Base-by-base conservation (phyloP, 2,888 invertebrate genomes). In the Synergus laeviventris region DNA sequence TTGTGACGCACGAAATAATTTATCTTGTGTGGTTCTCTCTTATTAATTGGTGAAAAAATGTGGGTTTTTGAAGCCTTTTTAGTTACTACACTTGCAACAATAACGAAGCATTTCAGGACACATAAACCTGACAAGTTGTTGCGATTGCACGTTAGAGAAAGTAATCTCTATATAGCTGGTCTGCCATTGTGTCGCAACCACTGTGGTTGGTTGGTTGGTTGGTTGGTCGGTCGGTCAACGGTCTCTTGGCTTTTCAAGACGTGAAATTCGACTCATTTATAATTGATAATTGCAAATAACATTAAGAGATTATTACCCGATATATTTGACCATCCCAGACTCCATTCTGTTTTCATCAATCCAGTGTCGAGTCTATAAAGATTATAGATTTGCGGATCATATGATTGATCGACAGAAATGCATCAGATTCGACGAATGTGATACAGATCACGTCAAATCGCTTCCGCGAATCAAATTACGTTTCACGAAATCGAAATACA, bases 171-270 rank as follows among this genome's bases (percentile, higher is more conserved):
- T 83, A 78, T 76, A 73, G 75, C 80, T 76, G 80, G 75, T 49
- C 76, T 74, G 81, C 82, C 78, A 85, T 85, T 86, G 85, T 85
- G 85, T 86, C 81, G 85, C 84, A 85, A 85, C n/a, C 9, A n/a
- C 31, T 31, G 31, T 31, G 31, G 31, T 31, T 49, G 79, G 74
- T 61, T 74, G 9, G 60, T 64, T 80, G 78, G 74, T 76, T 75
- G 82, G 76, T 80, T 78, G 76, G 61, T 83, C 79, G 81, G 79
- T 84, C 81, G 82, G 79, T 82, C 80, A 84, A 84, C 82, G 81
- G 81, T 79, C 73, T 73, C 75, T 73, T 73, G 45, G 62, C 64
- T 61, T 78, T 76, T 79, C 64, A 62, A 61, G 61, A n/a, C 54
- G 36, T 24, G 21, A 42, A 75, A 56, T 80, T 78, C 21, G 0